A percentile compares a stretch with the other conserved stretches of the same genome.
phyloP scores from a whole-genome alignment of 2,113 vertebrate genomes.

The Chloropsis cyanopogon region DNA sequence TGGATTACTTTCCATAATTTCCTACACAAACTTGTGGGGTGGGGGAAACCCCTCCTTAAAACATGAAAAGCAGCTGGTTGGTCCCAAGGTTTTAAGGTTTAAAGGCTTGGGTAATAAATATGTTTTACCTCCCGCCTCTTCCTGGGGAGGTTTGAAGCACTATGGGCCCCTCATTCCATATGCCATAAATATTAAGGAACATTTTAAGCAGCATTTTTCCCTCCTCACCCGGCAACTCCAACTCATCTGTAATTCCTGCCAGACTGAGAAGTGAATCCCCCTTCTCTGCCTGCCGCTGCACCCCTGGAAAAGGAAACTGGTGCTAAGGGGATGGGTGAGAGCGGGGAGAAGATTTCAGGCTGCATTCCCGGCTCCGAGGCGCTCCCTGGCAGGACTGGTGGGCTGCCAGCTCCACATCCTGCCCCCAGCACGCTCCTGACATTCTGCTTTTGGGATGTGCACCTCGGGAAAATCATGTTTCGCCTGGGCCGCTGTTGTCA shows the following conservation, averaged over 20 bases:
- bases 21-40: not conserved
- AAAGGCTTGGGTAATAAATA: not conserved
- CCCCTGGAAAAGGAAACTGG: not conserved
- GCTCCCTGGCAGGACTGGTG: rapidly evolving
- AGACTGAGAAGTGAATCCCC: not conserved
- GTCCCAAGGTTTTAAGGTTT: not conserved
- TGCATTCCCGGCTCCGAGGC: not conserved
- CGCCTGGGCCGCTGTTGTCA: not conserved
- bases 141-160: not conserved
- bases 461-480: not conserved
- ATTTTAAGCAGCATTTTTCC: not conserved
- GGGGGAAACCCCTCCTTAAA: not conserved
- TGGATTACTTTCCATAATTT: not conserved
- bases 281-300: not conserved
- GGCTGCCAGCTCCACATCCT: not conserved
- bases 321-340: rapidly evolving
- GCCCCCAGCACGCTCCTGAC: not conserved
- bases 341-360: not conserved
- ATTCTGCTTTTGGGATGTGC: rapidly evolving
- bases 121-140: not conserved
- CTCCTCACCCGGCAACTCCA: not conserved
- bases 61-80: not conserved
- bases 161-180: not conserved
- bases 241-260: not conserved
- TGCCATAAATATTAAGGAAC: not conserved